These are phyloP conservation scores for Rapana venosa DNA, from an alignment of 2,888 invertebrate species.

Conservation along the genomic window DNA sequence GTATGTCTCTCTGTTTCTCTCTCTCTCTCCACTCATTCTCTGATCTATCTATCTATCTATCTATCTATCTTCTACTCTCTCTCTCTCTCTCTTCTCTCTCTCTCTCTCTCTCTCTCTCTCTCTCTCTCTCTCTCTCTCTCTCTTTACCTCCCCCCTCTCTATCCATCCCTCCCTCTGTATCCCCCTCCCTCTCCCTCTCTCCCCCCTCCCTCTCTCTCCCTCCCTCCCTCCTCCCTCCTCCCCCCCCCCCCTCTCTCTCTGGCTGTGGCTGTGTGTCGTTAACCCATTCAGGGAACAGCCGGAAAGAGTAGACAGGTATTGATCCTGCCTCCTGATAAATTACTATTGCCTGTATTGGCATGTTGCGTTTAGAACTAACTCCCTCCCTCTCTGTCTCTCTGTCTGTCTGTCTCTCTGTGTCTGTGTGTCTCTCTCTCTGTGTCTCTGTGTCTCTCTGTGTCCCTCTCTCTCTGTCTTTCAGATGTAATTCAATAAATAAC, in stretches of 20 bases:
- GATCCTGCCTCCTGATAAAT: not conserved
- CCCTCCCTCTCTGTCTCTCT: slow-evolving; percentile 7
- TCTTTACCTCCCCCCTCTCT: not conserved
- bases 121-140: not conserved
- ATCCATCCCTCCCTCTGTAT: not conserved
- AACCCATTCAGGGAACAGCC: too few species aligned
- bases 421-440: not conserved
- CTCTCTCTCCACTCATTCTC: too few species aligned
- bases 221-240: not conserved
- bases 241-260: not conserved
- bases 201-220: not conserved
- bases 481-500: too few species aligned
- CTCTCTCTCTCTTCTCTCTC: not conserved
- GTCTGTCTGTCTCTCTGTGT: slow-evolving; percentile 6
- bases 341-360: not conserved
- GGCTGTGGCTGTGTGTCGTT: not conserved
- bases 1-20: too few species aligned
- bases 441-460: not conserved
- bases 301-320: too few species aligned
- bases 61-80: not conserved
- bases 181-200: not conserved
- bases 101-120: not conserved
- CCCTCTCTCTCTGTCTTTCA: not conserved
- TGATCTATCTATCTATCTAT: too few species aligned
- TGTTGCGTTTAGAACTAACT: too few species aligned